Base-by-base conservation (phyloP, 1,140 invertebrate species). In the Lepidurus arcticus region DNA sequence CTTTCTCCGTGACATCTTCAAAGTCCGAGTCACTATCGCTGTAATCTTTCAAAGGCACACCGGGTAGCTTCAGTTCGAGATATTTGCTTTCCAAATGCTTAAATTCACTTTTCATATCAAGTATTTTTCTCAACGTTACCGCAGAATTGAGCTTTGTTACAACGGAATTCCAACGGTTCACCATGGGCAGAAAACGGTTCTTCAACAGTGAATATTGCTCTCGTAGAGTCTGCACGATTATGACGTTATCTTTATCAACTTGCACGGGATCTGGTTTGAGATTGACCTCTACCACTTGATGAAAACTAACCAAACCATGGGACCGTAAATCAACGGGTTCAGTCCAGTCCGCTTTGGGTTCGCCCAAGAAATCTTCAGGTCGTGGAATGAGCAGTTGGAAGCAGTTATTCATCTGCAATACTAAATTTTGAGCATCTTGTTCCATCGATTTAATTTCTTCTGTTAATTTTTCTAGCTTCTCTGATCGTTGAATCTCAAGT, bases 361-460 rank as follows among this genome's bases (percentile, higher is more conserved):
- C 34, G 43, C 44, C 78, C 53, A n/a, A 80, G 42, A 86, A 84
- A 43, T 83, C 79, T 78, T 84, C 83, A 26, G 82, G 82, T 77
- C 80, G 79, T 11, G 86, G 86, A 8, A 87, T 73, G 6, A 87
- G 76, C 10, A 87, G 79, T 21, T 84, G 79, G 77, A 87, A 83
- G 79, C 86, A 85, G 78, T 82, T 85, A 75, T 86, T 83, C 42
- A 85, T 82, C 81, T 87, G 85, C 42, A 74, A 82, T 7, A 85
- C 47, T 76, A 82, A 82, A 75, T 78, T 80, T 45, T 81, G 75
- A 9, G 86, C 83, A 9, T 85, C 84, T 24, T 78, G 78, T 26
- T 79, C 78, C 21, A 24, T 16, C 1, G 83, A 84, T 80, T 81
- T 44, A 75, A 85, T 82, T 81, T 85, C 83, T 76, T 81, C 80